phyloP scores from a whole-genome alignment of 2,888 invertebrate genomes.

The Acrobasis consociella region DNA sequence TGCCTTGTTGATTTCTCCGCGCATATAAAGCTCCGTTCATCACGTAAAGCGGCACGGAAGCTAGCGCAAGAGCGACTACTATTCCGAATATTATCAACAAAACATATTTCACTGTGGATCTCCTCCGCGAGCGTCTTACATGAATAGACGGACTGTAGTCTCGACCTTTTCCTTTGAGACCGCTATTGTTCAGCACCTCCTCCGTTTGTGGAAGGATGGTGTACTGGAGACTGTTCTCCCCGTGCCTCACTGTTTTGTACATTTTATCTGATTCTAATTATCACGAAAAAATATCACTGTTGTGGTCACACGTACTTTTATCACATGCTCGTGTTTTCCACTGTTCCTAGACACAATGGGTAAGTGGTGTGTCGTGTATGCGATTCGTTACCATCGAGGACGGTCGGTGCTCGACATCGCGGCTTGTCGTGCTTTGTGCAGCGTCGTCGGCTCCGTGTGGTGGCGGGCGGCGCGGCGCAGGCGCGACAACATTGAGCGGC shows the following conservation, averaged over 20 bases:
- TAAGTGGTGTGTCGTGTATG: constrained; percentile 43
- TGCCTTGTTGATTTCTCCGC: constrained; percentile 50
- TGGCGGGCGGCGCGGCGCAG: constrained; percentile 50
- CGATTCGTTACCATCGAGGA: constrained; percentile 54
- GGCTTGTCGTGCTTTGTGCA: constrained; percentile 69
- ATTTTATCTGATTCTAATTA: constrained; percentile 69
- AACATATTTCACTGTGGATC: constrained; percentile 64
- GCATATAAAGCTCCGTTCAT: constrained; percentile 61
- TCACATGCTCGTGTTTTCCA: constrained; percentile 68
- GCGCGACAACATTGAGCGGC: constrained; percentile 79
- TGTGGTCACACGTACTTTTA: constrained; percentile 50
- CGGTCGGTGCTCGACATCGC: constrained; percentile 60
- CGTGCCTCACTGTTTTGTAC: constrained; percentile 90
- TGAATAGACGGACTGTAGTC: constrained; percentile 78
- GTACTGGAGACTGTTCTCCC: constrained; percentile 88
- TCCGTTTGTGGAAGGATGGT: constrained; percentile 89
- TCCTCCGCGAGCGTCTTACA: constrained; percentile 62
- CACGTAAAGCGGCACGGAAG: constrained; percentile 64
- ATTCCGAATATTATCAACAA: constrained; percentile 64
- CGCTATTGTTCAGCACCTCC: constrained; percentile 84
- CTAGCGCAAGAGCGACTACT: constrained; percentile 58
- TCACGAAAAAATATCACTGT: constrained; percentile 68
- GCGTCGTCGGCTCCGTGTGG: constrained; percentile 50
- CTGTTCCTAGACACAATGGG: constrained; percentile 42
- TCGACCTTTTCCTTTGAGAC: constrained; percentile 79